Base-by-base conservation (phyloP, 2,888 invertebrate genomes). In the Tuta absoluta region DNA sequence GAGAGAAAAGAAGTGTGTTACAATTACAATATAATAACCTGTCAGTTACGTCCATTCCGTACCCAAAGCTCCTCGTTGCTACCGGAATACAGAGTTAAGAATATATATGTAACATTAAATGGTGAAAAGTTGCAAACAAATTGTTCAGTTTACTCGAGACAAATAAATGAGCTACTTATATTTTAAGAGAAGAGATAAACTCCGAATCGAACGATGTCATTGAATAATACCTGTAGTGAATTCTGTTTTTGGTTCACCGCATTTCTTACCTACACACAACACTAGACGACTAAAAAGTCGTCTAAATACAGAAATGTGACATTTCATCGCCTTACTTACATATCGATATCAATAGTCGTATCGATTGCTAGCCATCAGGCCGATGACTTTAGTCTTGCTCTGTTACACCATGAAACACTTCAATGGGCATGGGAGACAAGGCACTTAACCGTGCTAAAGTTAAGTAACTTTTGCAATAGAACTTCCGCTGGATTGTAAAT, bases 321-420 rank as follows among this genome's bases (percentile, higher is more conserved):
- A 45, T 17, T 17, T 45, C 45, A 45, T 45, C 45, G 45, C 45
- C n/a, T n/a, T n/a, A 5, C 45, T 45, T 45, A 45, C n/a, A 23
- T 63, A 60, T 60, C 19, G 45, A 45, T 48, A 23, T 60, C 60
- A 21, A 45, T n/a, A 23, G 45, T 45, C 24, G 48, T 61, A 61
- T 61, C 23, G 61, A 61, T 62, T 62, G 51, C 53, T 17, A 62
- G 51, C 17, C 8, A 41, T 66, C 64, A 21, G 72, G 71, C 71
- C 79, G 75, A 74, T 73, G 78, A 81, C 79, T 81, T 73, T 61
- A 10, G 21, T 33, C 21, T 62, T 62, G 62, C 62, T 53, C 53
- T 53, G 62, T 38, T 62, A 53, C 62, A 19, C 24, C 19, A 33
- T 53, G 62, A 62, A 62, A 62, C 62, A 62, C 53, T 62, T 23